phyloP scores from a whole-genome alignment of 2,113 vertebrate species.

The Puma concolor region DNA sequence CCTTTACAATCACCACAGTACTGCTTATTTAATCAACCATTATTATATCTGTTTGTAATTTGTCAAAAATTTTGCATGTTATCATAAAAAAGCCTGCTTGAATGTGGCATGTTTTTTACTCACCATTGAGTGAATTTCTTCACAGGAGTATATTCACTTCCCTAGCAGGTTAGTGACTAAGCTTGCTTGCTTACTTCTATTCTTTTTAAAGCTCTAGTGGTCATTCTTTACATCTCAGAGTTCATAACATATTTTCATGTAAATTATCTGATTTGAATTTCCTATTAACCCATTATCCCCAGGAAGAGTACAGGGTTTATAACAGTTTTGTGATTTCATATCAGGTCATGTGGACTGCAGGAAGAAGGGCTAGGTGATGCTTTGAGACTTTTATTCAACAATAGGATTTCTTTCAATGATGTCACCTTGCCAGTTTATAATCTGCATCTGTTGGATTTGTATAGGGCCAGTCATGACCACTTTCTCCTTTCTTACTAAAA shows the following conservation, averaged over 20 bases:
- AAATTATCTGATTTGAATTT: conserved; percentile 9
- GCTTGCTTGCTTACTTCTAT: neutral
- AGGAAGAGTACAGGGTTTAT: neutral
- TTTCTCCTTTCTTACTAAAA: neutral
- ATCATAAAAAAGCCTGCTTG: neutral
- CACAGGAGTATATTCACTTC: neutral
- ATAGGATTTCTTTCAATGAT: neutral
- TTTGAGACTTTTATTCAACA: neutral
- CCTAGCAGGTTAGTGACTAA: neutral
- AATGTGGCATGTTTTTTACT: neutral
- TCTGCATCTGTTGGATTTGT: neutral
- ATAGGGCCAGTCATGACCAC: neutral
- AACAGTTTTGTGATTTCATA: neutral
- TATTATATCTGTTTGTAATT: neutral
- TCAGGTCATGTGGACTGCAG: neutral
- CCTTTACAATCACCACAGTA: neutral
- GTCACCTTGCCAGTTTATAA: neutral
- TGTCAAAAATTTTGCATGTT: neutral
- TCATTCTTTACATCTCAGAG: neutral
- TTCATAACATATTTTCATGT: conserved; percentile 19
- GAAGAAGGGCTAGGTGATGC: neutral
- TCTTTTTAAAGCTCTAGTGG: neutral
- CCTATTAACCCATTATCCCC: neutral
- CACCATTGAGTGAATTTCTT: conserved; percentile 3
- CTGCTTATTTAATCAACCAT: conserved; percentile 7